Evolutionary conservation across 1,140 invertebrate genomes (phyloP), one percentile per base, ranked within the genome.

Genomic region (Drosophila nigrodunni): DNA sequence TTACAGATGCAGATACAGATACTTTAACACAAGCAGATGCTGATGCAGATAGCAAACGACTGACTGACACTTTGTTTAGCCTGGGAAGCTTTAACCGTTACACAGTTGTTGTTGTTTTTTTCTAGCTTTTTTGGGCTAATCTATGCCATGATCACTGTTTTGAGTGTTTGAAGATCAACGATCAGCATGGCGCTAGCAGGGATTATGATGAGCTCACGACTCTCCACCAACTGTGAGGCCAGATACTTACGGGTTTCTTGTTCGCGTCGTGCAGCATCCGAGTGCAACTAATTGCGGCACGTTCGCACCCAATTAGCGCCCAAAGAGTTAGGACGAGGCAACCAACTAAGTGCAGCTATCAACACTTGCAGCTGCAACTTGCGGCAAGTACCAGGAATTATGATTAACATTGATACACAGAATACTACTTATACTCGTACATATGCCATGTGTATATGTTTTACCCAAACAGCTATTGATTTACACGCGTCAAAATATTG

Each of bases 281-380:
- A 89, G 85, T 89, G 85, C 85, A 89, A 77, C 85, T 89, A 89
- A 89, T 89, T 89, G 85, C 81, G 58, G 75, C 81, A 89, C 80
- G 85, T 89, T 89, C 85, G 85, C 85, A 89, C 85, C 85, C 85
- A 89, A 89, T 89, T 89, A 90, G 85, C 68, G 80, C 47, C 74
- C 70, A 89, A 88, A 77, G 85, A 78, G 85, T 89, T 89, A 75
- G 46, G 37, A 54, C 37, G 64, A 44, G 57, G 18, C 58, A 30
- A 34, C 66, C 43, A 30, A 58, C 80, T 89, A 89, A 89, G 85
- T 89, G 85, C 85, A 85, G 80, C 78, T 79, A 89, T 89, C 85
- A 89, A 89, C 85, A 89, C 85, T 69, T 77, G 74, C 74, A 74
- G 50, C 72, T 76, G 82, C 78, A 61, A 35, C 21, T 54, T 57